Percentiles rank a stretch among this genome's conserved stretches.
Conservation (phyloP, 2,797 vertebrate species). For the Sylvilagus floridanus region DNA sequence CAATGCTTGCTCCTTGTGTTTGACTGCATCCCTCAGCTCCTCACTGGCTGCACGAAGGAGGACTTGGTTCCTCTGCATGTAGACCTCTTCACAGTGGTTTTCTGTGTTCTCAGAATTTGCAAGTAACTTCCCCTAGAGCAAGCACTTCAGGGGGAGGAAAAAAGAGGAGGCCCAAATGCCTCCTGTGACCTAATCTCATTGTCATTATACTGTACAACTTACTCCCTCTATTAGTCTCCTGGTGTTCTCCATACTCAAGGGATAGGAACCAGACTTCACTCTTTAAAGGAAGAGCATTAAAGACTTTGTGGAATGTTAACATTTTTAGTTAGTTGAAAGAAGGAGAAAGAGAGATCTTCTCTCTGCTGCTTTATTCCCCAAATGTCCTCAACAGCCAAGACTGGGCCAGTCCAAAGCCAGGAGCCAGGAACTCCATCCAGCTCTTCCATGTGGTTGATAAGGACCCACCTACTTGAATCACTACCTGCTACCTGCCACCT, state of each 20-base stretch:
- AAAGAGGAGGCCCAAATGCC: neutral
- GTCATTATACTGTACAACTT: rapidly evolving
- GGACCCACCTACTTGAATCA: too few relatives aligned
- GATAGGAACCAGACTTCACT: neutral
- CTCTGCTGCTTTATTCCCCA: too few relatives aligned
- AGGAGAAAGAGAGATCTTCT: too few relatives aligned
- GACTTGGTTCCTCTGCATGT: neutral
- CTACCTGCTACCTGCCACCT: too few relatives aligned
- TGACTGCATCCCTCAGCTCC: neutral
- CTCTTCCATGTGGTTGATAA: too few relatives aligned
- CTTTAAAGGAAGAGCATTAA: neutral
- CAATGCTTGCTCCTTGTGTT: rapidly evolving
- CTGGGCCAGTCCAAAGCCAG: too few relatives aligned
- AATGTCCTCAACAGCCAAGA: too few relatives aligned
- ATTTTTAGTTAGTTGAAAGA: too few relatives aligned
- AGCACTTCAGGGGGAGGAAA: neutral
- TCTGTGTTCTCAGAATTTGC: neutral
- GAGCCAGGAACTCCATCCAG: too few relatives aligned
- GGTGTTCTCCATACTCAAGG: neutral
- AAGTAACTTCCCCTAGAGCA: too few relatives aligned
- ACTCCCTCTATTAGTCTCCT: neutral
- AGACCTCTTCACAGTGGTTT: neutral
- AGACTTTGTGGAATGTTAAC: neutral
- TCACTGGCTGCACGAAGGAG: neutral
- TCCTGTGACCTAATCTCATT: neutral